Percentiles rank a stretch among this genome's conserved stretches.
phyloP scores from a whole-genome alignment of 2,113 vertebrate genomes.

The Todiramphus chloris region DNA sequence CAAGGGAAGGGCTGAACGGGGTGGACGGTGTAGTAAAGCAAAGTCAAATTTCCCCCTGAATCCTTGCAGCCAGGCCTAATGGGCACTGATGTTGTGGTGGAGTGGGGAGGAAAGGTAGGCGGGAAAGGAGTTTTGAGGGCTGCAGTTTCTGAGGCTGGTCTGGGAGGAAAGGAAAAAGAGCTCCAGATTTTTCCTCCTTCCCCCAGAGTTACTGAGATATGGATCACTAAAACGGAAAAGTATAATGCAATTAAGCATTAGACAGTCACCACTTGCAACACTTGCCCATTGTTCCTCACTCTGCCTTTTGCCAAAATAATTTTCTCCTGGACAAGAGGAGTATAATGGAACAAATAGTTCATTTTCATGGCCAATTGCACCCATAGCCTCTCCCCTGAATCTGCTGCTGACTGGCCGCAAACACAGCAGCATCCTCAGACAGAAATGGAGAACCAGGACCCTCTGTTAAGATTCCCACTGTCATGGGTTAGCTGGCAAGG shows the following conservation, averaged over 20 bases:
- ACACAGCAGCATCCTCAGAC: background rate
- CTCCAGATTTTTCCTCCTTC: background rate
- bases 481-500: background rate
- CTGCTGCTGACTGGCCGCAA: background rate
- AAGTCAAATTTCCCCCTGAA: constrained; percentile 11
- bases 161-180: background rate
- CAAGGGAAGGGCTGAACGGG: background rate
- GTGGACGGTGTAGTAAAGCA: background rate
- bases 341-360: constrained; percentile 44
- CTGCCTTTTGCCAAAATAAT: background rate
- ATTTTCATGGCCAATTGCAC: constrained; percentile 12
- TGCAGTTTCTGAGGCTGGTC: background rate
- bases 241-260: background rate
- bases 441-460: background rate
- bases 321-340: background rate
- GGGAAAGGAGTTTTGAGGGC: background rate
- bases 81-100: background rate
- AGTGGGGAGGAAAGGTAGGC: background rate
- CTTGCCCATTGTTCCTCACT: background rate
- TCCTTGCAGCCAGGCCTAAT: background rate
- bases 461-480: background rate
- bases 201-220: background rate
- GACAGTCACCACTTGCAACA: constrained; percentile 1
- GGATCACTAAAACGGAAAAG: background rate
- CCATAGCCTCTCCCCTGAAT: background rate